Base-by-base conservation (phyloP, 2,888 invertebrate genomes). In the Papilio demoleus region DNA sequence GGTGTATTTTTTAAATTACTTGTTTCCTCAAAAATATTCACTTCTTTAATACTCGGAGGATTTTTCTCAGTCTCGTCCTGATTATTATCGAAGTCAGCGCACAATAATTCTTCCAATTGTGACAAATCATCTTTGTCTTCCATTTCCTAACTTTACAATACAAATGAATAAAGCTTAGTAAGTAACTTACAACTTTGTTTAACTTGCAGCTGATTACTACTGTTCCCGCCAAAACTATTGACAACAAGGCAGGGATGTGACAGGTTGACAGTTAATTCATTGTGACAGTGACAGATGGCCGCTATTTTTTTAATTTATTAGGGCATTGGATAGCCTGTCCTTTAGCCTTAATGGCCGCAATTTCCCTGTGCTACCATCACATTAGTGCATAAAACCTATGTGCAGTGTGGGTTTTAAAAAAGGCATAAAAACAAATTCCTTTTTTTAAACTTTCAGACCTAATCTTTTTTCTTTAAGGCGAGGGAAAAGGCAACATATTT, bases 31-130 rank as follows among this genome's bases (percentile, higher is more conserved):
- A 90, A 92, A 59, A 92, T 86, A 80, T 92, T 85, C 4, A 92
- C 81, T 77, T 92, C 91, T 14, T 75, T 72, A 42, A 86, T 56
- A 60, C 24, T 69, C 76, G 12, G 11, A 2, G 27, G 19, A 70
- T 74, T 73, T 24, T 42, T 64, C 66, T 69, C 62, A n/a, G 66
- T 71, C 45, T 71, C 72, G 73, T 77, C 77, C 62, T 42, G 71
- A 40, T 73, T 73, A 31, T 83, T 81, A 42, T 77, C 76, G 63
- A 88, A 70, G 71, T 93, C 92, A 1, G 92, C 90, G 74, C 84
- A 86, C 47, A 93, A 72, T 63, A 93, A 76, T 74, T 90, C 87
- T 78, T 93, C 93, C 58, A 93, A 75, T 71, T 92, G 88, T 22
- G 89, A 77, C 70, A 93, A 74, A 74, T 93, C 93, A 69, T 92